Base-by-base conservation (phyloP, 2,797 vertebrate species). In the Phalanger gymnotis region DNA sequence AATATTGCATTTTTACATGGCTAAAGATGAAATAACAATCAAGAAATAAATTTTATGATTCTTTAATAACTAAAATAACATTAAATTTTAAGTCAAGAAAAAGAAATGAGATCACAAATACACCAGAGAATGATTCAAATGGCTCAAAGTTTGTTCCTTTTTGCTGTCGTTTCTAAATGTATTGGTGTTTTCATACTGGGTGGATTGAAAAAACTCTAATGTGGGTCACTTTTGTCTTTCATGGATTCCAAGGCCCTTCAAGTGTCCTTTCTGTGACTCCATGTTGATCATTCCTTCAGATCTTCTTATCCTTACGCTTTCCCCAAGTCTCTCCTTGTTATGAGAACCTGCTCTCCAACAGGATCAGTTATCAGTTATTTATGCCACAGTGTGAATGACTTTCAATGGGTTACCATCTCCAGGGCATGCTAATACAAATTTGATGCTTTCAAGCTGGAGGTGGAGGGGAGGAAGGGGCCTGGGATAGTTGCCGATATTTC, bases 111-210 rank as follows among this genome's bases (percentile, higher is more conserved):
- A 94, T 92, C 93, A 11, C 91, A 93, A 91, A 93, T 28, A 92
- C 91, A 2, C 12, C 96, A 34, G 27, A 87, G 93, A 95, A 73
- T 94, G 81, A 90, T 94, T 73, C 14, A 34, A 34, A 96, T 94
- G 90, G 2, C 51, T 94, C 89, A 95, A 7, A 1, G 81, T 93
- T 40, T 81, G 1, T 58, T 93, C 16, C 52, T 95, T 96, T 94
- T 51, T 53, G 91, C 92, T 92, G 96, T 1, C 27, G 95, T 25
- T 95, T 25, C 90, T 95, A 95, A 93, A 96, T 93, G 61, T 95
- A 52, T 66, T n/a, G 4, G 34, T 66, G 34, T 66, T 66, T n/a
- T n/a, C 31, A 34, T 13, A n/a, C n/a, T n/a, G n/a, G 14, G n/a
- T n/a, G 34, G 27, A 19, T 14, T n/a, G 34, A 61, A 66, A 66